Percentiles rank a stretch among this genome's conserved stretches.
Evolutionary conservation across 1,140 invertebrate species (phyloP).

Genomic region (Camponotus floridanus): DNA sequence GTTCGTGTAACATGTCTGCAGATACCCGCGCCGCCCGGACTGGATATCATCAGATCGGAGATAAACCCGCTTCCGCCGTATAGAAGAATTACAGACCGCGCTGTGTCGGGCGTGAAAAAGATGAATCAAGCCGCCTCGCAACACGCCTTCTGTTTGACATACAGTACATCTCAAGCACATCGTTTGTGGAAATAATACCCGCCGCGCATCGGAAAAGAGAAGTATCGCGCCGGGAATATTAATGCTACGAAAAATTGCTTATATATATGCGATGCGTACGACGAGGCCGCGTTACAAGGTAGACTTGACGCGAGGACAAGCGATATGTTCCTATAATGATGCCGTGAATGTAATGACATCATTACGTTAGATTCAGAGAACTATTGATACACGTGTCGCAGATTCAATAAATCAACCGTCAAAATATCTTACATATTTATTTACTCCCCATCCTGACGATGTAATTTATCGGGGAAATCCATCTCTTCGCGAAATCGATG

Average conservation of each 20-base stretch:
- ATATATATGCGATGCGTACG: conserved; percentile 2
- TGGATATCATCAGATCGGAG: conserved; percentile 55
- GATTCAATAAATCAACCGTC: background rate
- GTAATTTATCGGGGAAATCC: background rate
- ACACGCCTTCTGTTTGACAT: conserved; percentile 57
- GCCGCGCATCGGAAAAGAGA: conserved; percentile 34
- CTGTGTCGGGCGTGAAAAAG: conserved; percentile 57
- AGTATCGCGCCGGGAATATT: conserved; percentile 56
- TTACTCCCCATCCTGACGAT: no score
- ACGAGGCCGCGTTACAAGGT: conserved; percentile 15
- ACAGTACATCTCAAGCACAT: conserved; percentile 43
- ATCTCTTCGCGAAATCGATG: background rate
- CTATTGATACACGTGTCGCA: background rate
- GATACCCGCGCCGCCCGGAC: background rate
- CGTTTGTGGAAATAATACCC: conserved; percentile 63
- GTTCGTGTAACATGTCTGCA: conserved; percentile 23
- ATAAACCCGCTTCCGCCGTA: conserved; percentile 59
- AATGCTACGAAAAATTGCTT: conserved; percentile 55
- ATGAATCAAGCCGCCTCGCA: conserved; percentile 51
- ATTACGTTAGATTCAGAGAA: background rate
- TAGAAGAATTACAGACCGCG: conserved; percentile 54
- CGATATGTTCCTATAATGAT: background rate
- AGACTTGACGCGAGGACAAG: conserved; percentile 21
- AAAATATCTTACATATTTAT: background rate
- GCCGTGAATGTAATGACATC: conserved; percentile 15